These are phyloP conservation scores for Automeris io DNA, from an alignment of 2,888 invertebrate species.

Conservation along the genomic window DNA sequence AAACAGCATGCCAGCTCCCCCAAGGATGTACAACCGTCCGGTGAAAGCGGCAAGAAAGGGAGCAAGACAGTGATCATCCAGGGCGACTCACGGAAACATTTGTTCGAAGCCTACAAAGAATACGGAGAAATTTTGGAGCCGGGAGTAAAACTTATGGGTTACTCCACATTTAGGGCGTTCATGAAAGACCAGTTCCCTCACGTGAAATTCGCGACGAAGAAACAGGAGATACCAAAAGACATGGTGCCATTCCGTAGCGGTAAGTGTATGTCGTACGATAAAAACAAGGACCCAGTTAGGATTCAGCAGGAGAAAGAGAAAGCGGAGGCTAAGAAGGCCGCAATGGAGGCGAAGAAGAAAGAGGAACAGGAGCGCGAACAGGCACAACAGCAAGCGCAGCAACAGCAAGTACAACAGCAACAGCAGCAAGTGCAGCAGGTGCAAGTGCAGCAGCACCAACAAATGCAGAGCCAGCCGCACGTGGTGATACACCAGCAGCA, in stretches of 20 bases:
- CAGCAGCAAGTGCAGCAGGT: slow-evolving; percentile 62
- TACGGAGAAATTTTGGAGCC: slow-evolving; percentile 83
- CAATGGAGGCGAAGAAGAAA: slow-evolving; percentile 70
- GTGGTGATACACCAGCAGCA: slow-evolving; percentile 64
- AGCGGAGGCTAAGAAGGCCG: slow-evolving; percentile 69
- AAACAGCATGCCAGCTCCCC: slow-evolving; percentile 79
- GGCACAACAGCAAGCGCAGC: slow-evolving; percentile 50
- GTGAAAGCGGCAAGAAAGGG: slow-evolving; percentile 65
- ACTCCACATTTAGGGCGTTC: slow-evolving; percentile 87
- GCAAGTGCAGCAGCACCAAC: slow-evolving; percentile 63
- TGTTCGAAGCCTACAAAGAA: slow-evolving; percentile 85
- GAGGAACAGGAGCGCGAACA: slow-evolving; percentile 66
- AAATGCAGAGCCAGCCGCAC: slow-evolving; percentile 60
- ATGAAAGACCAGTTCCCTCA: slow-evolving; percentile 90
- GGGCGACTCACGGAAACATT: slow-evolving; percentile 79
- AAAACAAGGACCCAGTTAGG: slow-evolving; percentile 70
- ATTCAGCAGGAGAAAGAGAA: slow-evolving; percentile 71
- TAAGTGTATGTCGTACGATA: slow-evolving; percentile 73
- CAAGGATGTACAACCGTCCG: slow-evolving; percentile 66
- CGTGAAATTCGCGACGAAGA: slow-evolving; percentile 83
- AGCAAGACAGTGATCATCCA: slow-evolving; percentile 71
- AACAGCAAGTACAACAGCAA: slow-evolving; percentile 58
- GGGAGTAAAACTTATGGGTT: slow-evolving; percentile 86
- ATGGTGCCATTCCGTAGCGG: slow-evolving; percentile 72
- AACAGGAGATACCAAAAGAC: slow-evolving; percentile 65